A percentile compares a stretch with the other conserved stretches of the same genome.
phyloP scores from a whole-genome alignment of 2,888 invertebrate genomes.

The Drosophila meridionalis region DNA sequence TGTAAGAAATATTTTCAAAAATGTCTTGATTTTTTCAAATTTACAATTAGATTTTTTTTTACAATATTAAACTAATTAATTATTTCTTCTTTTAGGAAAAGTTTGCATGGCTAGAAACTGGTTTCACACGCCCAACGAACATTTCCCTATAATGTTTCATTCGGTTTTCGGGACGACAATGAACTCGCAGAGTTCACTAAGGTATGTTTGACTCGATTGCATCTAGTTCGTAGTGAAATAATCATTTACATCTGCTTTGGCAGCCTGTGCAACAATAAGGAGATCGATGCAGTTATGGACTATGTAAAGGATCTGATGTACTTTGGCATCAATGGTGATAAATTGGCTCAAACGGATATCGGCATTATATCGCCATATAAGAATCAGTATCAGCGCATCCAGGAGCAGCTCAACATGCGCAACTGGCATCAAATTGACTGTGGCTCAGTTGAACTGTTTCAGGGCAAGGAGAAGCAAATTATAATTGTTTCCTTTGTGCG shows the following conservation, averaged over 20 bases:
- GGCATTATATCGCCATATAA: slow-evolving; percentile 88
- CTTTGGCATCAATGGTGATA: slow-evolving; percentile 85
- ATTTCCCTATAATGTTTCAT: slow-evolving; percentile 88
- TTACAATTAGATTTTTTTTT: too few relatives aligned
- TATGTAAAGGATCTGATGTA: slow-evolving; percentile 87
- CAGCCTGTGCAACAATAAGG: slow-evolving; percentile 87
- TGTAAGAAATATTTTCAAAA: too few relatives aligned
- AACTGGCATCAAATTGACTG: slow-evolving; percentile 86
- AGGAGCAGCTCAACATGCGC: slow-evolving; percentile 75
- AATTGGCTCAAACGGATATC: slow-evolving; percentile 85
- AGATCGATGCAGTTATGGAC: slow-evolving; percentile 87
- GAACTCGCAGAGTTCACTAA: slow-evolving; percentile 58
- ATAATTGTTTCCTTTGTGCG: slow-evolving; percentile 94
- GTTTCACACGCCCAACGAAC: slow-evolving; percentile 84
- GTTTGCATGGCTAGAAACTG: slow-evolving; percentile 75
- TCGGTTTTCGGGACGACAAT: slow-evolving; percentile 86
- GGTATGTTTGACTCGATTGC: slow-evolving; percentile 46
- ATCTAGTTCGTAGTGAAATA: neutral
- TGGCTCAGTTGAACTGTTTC: slow-evolving; percentile 95
- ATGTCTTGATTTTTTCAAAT: too few relatives aligned
- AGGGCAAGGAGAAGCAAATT: slow-evolving; percentile 93
- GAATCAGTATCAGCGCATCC: slow-evolving; percentile 84
- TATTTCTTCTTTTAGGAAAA: slow-evolving; percentile 50
- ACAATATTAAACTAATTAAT: neutral
- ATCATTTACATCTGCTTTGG: neutral